Evolutionary conservation across 2,888 invertebrate genomes (phyloP).

Genomic region (Hydroisotoma schaefferi): DNA sequence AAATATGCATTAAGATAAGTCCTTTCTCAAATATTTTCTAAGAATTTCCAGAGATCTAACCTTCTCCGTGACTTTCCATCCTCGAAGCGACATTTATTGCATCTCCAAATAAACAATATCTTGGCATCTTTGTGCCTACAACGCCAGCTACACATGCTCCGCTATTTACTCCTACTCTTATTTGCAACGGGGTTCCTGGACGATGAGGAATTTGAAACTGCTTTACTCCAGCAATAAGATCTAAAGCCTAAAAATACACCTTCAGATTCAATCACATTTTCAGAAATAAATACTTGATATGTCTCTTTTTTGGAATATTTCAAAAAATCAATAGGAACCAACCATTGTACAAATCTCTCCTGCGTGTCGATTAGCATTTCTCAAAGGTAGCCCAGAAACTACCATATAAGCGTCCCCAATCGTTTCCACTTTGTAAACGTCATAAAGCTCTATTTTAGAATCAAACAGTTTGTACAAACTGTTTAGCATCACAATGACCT

Average conservation of each 20-base stretch:
- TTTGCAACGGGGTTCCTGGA: constrained; percentile 54
- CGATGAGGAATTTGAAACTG: constrained; percentile 59
- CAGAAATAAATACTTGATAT: not conserved
- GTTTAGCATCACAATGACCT: constrained; percentile 64
- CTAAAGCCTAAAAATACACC: constrained; percentile 47
- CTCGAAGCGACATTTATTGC: constrained; percentile 54
- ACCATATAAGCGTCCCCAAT: constrained; percentile 63
- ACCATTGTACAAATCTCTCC: constrained; percentile 63
- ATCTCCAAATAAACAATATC: constrained; percentile 60
- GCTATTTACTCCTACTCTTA: constrained; percentile 62
- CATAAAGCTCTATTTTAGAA: constrained; percentile 65
- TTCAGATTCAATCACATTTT: not conserved
- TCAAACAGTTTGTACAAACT: constrained; percentile 71
- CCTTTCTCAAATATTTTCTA: not conserved
- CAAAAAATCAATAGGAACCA: not conserved
- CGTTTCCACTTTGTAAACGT: constrained; percentile 70
- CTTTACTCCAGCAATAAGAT: constrained; percentile 57
- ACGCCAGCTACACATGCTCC: constrained; percentile 63
- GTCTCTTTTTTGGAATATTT: not conserved
- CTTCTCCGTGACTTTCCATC: constrained; percentile 16
- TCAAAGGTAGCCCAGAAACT: constrained; percentile 50
- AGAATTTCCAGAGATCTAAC: not conserved
- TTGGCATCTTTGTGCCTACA: constrained; percentile 57
- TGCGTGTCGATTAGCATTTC: constrained; percentile 58
- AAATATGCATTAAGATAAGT: not conserved